Base-by-base conservation (phyloP, 2,113 vertebrate species). In the Dinomys branickii region DNA sequence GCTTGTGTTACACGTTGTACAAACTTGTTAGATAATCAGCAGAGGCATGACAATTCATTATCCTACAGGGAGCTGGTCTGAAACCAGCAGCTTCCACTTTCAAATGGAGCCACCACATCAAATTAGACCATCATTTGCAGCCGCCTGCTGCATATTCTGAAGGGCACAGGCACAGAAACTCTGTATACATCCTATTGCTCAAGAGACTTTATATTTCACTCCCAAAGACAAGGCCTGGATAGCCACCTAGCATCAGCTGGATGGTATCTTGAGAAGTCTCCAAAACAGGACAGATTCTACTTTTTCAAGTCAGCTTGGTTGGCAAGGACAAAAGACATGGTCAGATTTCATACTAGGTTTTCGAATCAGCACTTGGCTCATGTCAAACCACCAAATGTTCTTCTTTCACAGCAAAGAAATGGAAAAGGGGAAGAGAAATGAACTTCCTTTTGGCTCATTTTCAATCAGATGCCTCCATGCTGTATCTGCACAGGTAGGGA, bases 1-100 rank as follows among this genome's bases (percentile, higher is more conserved):
- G 98, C 96, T 85, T 87, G 95, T 22, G 96, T 97, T 97, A 97
- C 95, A 90, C 61, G 7, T 86, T 54, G 97, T 97, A 92, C 89
- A 91, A 94, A 96, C 94, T 96, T 98, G 98, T 97, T 97, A 97
- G 98, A 97, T 97, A 97, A 98, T 98, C 98, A 97, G 97, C 95
- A 94, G 90, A 98, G 96, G 98, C 98, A 96, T 93, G 96, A 96
- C 97, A 97, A 97, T 97, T 97, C 96, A 96, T 98, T 98, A 97
- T 98, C 97, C 98, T 93, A 95, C 96, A 95, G 98, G 98, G 97
- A 98, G 86, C 77, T 59, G 2, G 38, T 97, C 63, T 73, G 96
- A 96, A 98, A 89, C 61, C 10, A 35, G 97, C 97, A 90, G 96
- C 94, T 96, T 97, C 98, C 35, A 30, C 95, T 96, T 87, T 90